A percentile compares a stretch with the other conserved stretches of the same genome.
Conservation (phyloP, 2,888 invertebrate genomes). For the Parnassius mnemosyne region DNA sequence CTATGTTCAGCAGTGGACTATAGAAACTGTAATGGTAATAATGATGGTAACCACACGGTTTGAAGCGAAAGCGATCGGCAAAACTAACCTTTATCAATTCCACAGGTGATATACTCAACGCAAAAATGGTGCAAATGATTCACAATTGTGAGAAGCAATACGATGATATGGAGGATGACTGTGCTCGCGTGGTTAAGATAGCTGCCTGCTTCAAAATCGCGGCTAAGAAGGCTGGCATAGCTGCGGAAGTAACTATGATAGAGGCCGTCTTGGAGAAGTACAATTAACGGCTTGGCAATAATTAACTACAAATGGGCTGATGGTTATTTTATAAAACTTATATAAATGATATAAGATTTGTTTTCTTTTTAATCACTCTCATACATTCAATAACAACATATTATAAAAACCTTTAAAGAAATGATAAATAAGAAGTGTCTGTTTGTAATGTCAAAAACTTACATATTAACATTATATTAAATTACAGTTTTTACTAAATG, state of each 20-base stretch:
- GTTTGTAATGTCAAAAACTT: no score
- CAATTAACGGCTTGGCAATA: conserved; percentile 26
- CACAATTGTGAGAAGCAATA: conserved; percentile 69
- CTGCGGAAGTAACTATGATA: conserved; percentile 70
- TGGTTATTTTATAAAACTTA: background rate
- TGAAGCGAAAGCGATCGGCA: no score
- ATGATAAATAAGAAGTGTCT: no score
- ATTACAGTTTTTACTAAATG: no score
- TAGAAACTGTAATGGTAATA: no score
- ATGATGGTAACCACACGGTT: no score
- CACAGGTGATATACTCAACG: conserved; percentile 60
- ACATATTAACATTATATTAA: no score
- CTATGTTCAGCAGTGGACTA: no score
- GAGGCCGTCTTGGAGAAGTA: conserved; percentile 69
- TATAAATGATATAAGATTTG: background rate
- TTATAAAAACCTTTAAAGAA: no score
- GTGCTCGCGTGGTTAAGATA: conserved; percentile 64
- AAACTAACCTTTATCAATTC: background rate
- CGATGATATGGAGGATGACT: conserved; percentile 59
- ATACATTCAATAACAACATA: no score
- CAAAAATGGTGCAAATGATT: conserved; percentile 61
- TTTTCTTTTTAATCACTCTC: no score
- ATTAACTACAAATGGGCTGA: background rate
- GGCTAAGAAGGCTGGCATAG: conserved; percentile 60
- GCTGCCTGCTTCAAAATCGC: conserved; percentile 69